Conservation (phyloP, 2,797 vertebrate genomes). For the Lepilemur ruficaudatus region DNA sequence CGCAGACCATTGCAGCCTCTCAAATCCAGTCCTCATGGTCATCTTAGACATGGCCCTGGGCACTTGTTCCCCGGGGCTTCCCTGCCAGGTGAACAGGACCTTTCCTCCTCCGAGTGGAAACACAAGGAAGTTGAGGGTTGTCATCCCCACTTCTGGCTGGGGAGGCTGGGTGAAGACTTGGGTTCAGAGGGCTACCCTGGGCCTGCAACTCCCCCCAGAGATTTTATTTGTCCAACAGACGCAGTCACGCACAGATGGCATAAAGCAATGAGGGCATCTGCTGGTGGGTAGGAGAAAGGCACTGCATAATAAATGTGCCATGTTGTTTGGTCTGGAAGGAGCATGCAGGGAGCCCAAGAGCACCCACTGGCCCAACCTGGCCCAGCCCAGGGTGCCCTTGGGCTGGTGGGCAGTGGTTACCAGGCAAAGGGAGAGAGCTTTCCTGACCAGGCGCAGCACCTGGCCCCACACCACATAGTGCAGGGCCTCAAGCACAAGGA, state of each 20-base stretch:
- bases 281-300: neutral
- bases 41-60: neutral
- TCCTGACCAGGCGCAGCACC: neutral
- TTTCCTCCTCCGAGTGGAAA: neutral
- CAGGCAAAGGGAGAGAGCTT: neutral
- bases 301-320: neutral
- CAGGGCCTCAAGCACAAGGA: neutral
- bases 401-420: neutral
- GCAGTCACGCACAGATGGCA: neutral
- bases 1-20: neutral
- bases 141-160: neutral
- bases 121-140: neutral
- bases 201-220: neutral
- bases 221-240: neutral
- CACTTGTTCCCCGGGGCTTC: neutral
- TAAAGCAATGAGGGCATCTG: neutral
- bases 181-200: neutral
- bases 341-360: neutral
- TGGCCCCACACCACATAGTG: accelerated
- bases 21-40: neutral
- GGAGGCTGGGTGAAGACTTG: neutral
- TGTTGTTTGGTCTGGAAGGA: neutral
- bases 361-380: neutral
- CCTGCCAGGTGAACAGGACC: neutral
- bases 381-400: neutral